These are phyloP conservation scores for Baronia brevicornis DNA, from an alignment of 2,888 invertebrate species.

Conservation along the genomic window DNA sequence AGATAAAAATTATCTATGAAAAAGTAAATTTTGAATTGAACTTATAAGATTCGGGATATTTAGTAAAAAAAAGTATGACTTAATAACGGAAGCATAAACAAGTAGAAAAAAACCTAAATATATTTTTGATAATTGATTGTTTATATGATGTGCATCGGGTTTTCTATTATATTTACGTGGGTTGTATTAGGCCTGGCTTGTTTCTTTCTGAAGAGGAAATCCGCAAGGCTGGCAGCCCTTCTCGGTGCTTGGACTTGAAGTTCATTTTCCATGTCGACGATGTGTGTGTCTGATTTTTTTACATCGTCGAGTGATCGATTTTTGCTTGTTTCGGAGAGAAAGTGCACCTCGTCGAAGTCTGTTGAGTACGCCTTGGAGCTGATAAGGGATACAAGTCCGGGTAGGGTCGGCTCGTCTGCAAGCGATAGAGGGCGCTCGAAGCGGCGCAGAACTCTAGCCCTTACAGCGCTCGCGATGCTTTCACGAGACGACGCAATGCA, in stretches of 20 bases:
- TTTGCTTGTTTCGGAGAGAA: constrained; percentile 22
- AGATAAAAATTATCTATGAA: too few relatives aligned
- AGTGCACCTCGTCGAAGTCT: constrained; percentile 26
- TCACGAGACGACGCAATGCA: constrained; percentile 37
- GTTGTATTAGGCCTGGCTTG: constrained; percentile 14
- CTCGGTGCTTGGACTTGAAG: constrained; percentile 29
- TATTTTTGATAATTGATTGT: not conserved
- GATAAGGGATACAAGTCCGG: constrained; percentile 36
- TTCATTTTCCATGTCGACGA: constrained; percentile 33
- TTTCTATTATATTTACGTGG: constrained; percentile 47
- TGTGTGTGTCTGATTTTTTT: constrained; percentile 29
- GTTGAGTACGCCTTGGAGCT: constrained; percentile 41
- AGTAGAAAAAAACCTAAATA: not conserved
- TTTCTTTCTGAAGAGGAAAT: constrained; percentile 25
- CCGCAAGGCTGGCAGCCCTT: constrained; percentile 36
- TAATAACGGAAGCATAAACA: not conserved
- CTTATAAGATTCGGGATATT: too few relatives aligned
- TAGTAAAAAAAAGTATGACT: not conserved
- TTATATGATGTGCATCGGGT: constrained; percentile 48
- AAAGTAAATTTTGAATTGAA: too few relatives aligned
- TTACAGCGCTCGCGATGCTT: constrained; percentile 44
- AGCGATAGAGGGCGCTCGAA: constrained; percentile 52
- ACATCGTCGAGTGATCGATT: constrained; percentile 31
- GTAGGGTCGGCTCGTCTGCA: constrained; percentile 37
- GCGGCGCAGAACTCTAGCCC: constrained; percentile 40